A percentile compares a stretch with the other conserved stretches of the same genome.
These are phyloP conservation scores for Neocrepidodera transversa DNA, from an alignment of 2,888 invertebrate species.

Conservation along the genomic window DNA sequence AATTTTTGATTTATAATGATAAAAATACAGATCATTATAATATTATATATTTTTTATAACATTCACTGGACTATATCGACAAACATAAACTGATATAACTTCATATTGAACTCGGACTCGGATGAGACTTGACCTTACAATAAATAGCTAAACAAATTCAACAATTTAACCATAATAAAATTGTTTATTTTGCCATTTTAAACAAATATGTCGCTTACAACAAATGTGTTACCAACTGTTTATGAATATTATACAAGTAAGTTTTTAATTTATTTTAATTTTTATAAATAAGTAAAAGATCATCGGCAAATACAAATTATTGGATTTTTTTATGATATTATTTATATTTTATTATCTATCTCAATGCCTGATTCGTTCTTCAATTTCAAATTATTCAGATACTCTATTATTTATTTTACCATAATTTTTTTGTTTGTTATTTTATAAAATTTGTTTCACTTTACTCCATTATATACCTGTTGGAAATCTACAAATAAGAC, in stretches of 20 bases:
- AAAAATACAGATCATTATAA: too few relatives aligned
- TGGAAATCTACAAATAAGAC: too few relatives aligned
- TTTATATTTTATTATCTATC: background rate
- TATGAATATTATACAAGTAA: conserved; percentile 59
- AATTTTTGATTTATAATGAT: too few relatives aligned
- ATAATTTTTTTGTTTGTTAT: too few relatives aligned
- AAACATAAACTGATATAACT: too few relatives aligned
- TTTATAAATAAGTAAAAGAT: background rate
- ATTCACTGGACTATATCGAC: too few relatives aligned
- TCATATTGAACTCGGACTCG: too few relatives aligned
- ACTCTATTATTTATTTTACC: background rate
- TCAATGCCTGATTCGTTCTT: too few relatives aligned
- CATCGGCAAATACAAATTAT: too few relatives aligned
- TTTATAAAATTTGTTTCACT: too few relatives aligned
- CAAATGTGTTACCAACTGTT: conserved; percentile 52
- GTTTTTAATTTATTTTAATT: background rate
- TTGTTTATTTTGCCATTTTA: background rate
- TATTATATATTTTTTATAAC: too few relatives aligned
- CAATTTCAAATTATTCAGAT: background rate
- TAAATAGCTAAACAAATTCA: background rate
- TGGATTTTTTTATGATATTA: background rate
- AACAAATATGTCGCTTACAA: conserved; percentile 24
- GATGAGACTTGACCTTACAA: conserved; percentile 20
- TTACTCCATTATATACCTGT: too few relatives aligned
- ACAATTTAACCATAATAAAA: background rate